A percentile compares a stretch with the other conserved stretches of the same genome.
Evolutionary conservation across 2,888 invertebrate genomes (phyloP).

Genomic region (Gisinianus flammeolus): DNA sequence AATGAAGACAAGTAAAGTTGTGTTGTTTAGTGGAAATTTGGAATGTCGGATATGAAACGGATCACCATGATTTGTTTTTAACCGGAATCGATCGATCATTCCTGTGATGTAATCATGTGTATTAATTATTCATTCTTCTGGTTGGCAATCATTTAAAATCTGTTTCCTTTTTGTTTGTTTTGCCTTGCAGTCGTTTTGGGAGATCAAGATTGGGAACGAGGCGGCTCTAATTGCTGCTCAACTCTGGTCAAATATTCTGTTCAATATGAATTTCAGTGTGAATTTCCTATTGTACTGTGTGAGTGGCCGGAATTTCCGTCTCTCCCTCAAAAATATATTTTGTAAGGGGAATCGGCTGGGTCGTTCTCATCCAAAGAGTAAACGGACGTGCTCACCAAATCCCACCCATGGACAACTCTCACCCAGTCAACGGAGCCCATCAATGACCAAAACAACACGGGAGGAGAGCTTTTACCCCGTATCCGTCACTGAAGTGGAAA

Average conservation of each 20-base stretch:
- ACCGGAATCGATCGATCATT: too few relatives aligned
- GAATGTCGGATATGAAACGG: too few relatives aligned
- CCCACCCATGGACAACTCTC: constrained; percentile 6
- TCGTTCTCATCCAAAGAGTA: constrained; percentile 18
- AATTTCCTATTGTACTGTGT: constrained; percentile 83
- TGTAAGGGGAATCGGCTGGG: neutral
- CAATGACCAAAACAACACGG: neutral
- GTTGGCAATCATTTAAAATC: too few relatives aligned
- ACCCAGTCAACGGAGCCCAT: constrained; percentile 1
- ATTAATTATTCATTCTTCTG: too few relatives aligned
- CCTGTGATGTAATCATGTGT: too few relatives aligned
- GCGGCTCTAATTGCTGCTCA: constrained; percentile 40
- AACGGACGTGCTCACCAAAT: neutral
- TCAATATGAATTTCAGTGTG: constrained; percentile 82
- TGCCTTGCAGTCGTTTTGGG: constrained; percentile 36
- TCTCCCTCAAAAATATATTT: constrained; percentile 63
- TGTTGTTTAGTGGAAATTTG: too few relatives aligned
- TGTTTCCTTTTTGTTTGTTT: too few relatives aligned
- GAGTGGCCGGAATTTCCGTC: constrained; percentile 79
- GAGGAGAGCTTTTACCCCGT: constrained; percentile 32
- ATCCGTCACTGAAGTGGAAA: constrained; percentile 35
- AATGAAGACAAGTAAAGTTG: too few relatives aligned
- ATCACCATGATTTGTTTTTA: too few relatives aligned
- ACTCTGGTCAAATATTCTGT: constrained; percentile 67
- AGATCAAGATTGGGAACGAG: constrained; percentile 25